A percentile compares a stretch with the other conserved stretches of the same genome.
phyloP scores from a whole-genome alignment of 2,113 vertebrate genomes.

The Spizaetus ornatus region DNA sequence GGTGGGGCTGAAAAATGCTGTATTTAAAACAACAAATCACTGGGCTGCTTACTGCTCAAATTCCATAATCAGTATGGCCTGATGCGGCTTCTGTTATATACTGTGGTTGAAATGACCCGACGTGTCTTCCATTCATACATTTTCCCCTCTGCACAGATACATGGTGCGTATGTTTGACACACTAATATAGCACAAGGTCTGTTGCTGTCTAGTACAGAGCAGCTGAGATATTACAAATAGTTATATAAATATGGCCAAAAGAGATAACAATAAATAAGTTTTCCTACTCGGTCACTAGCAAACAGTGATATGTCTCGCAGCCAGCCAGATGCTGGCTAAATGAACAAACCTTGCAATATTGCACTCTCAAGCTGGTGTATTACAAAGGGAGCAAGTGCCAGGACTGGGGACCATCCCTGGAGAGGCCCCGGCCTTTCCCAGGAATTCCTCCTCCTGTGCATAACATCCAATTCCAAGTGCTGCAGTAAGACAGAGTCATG shows the following conservation, averaged over 20 bases:
- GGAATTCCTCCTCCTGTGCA: not conserved
- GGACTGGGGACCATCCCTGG: slow-evolving; percentile 8
- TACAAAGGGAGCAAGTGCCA: not conserved
- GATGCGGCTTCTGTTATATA: not conserved
- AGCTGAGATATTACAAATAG: not conserved
- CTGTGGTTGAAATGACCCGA: not conserved
- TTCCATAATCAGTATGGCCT: not conserved
- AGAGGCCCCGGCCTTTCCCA: not conserved
- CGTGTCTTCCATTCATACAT: not conserved
- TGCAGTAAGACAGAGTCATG: slow-evolving; percentile 7
- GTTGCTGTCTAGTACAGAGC: not conserved
- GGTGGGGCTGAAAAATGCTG: not conserved
- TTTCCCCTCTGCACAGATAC: not conserved
- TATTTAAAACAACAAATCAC: not conserved
- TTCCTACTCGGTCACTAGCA: not conserved
- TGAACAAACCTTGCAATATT: not conserved
- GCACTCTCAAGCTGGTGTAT: not conserved
- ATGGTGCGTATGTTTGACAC: not conserved
- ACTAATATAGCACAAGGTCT: not conserved
- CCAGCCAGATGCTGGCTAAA: not conserved
- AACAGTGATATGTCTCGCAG: not conserved
- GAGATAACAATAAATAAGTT: not conserved
- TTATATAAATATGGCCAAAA: not conserved
- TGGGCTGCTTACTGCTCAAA: not conserved
- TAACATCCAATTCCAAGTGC: slow-evolving; percentile 11